Conservation (phyloP, 2,797 vertebrate genomes). For the Enteromius radiatus region DNA sequence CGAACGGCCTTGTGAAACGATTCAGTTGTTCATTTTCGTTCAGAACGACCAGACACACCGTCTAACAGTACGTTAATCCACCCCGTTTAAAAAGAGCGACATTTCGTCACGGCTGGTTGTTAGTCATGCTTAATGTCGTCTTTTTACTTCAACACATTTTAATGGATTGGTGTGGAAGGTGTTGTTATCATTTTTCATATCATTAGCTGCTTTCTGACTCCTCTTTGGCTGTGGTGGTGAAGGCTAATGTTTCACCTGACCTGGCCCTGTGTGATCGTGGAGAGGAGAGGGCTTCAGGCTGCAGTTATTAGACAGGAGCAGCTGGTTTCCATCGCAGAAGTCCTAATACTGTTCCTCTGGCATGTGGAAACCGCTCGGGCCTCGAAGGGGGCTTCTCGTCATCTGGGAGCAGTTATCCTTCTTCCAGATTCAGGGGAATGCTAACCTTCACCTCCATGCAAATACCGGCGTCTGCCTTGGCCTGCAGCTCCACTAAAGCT, state of each 20-base stretch:
- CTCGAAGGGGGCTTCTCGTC: slow-evolving; percentile 48
- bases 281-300: background rate
- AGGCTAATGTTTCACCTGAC: background rate
- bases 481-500: slow-evolving; percentile 30
- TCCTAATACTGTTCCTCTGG: slow-evolving; percentile 48
- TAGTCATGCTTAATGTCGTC: too few relatives aligned
- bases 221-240: background rate
- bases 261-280: background rate
- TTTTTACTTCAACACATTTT: background rate
- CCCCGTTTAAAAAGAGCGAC: too few relatives aligned
- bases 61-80: too few relatives aligned
- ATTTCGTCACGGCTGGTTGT: too few relatives aligned
- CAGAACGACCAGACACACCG: too few relatives aligned
- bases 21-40: too few relatives aligned
- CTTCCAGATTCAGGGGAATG: slow-evolving; percentile 58
- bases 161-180: background rate
- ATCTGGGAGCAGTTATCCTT: slow-evolving; percentile 69
- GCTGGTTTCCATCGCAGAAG: slow-evolving; percentile 61
- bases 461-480: slow-evolving; percentile 26
- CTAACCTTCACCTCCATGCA: slow-evolving; percentile 55
- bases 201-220: background rate
- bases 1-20: too few relatives aligned
- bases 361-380: slow-evolving; percentile 55
- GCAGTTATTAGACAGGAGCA: slow-evolving; percentile 39
- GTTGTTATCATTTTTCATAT: slow-evolving; percentile 5